Evolutionary conservation across 2,113 vertebrate species (phyloP), one percentile per base, ranked within the genome.

Genomic region (Tringa solitaria): DNA sequence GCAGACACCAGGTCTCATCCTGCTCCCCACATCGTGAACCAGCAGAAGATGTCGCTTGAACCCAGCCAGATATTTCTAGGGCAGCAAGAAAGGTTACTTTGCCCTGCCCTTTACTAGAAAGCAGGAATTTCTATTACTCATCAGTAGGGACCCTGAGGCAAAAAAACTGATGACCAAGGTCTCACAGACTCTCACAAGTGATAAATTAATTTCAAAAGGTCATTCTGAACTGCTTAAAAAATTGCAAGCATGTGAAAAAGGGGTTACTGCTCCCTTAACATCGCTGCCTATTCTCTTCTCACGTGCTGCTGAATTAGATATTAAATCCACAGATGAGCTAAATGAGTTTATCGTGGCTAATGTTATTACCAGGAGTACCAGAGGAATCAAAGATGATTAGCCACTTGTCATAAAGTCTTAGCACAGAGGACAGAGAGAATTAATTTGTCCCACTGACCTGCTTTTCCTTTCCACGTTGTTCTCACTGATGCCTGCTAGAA

Each of bases 321-420:
- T 92, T 89, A 91, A 96, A 83, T 37, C 59, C 86, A 89, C n/a
- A 88, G 74, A 64, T 53, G 92, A 94, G 94, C 67, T 86, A 92
- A 96, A 92, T 81, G 77, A 96, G 87, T 79, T 89, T 82, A 95
- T 96, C 2, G 2, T 87, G 72, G 77, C 56, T 89, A 87, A 95
- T 80, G 84, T 84, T 72, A 93, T 78, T 90, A 87, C 54, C 76
- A 82, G 76, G 30, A 93, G 61, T n/a, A 81, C 45, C 89, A 83
- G 79, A 92, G 89, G 89, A 94, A 97, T 87, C 90, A 89, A 51
- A 91, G 80, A 89, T 91, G 80, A 94, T 96, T 92, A 95, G 67
- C 61, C 77, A 92, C 88, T 94, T 91, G 73, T 94, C 95, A 96
- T 64, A 53, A 92, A 80, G 89, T 59, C 91, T 87, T 41, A 94